Evolutionary conservation across 2,888 invertebrate genomes (phyloP), one percentile per base, ranked within the genome.

Genomic region (Brachyopa scutellaris): DNA sequence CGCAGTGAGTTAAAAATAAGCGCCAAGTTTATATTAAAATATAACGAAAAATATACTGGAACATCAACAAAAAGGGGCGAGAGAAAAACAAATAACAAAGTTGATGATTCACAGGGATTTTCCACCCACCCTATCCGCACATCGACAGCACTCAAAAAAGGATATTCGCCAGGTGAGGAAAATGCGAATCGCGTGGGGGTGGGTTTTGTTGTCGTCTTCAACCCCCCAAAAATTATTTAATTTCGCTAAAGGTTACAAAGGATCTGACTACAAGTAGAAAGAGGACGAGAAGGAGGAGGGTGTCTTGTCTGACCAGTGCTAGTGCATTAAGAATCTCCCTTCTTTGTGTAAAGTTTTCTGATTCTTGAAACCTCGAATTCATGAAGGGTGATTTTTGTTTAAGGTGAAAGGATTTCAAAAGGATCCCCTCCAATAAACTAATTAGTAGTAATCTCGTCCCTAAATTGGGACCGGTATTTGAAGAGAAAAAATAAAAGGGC

Each of bases 1-100:
- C 72, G 51, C 72, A 57, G 59, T 33, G 72, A 78, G 72, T 78
- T 78, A 66, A 78, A 78, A 66, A 66, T 78, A 78, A 78, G 49
- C 78, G 78, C 36, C 51, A 78, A 72, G 59, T 78, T 78, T 59
- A 72, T 72, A 72, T 72, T 72, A 72, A 78, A 72, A 78, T 66
- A 78, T 64, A 66, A 78, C 47, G 9, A 33, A 2, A 15, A 42
- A n/a, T n/a, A n/a, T n/a, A n/a, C n/a, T 55, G 51, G 19, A 59
- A 42, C 49, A 36, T 19, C 33, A 40, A 26, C 26, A 26, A 66
- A 62, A 51, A 40, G 17, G 21, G 17, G 62, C 21, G n/a, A 57
- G 15, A n/a, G n/a, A n/a, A 33, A 74, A 69, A 55, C 53, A 62
- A 78, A 72, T 51, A 78, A 78, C 72, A 78, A 78, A 72, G 64